phyloP scores from a whole-genome alignment of 2,113 vertebrate genomes.

The Melospiza georgiana region DNA sequence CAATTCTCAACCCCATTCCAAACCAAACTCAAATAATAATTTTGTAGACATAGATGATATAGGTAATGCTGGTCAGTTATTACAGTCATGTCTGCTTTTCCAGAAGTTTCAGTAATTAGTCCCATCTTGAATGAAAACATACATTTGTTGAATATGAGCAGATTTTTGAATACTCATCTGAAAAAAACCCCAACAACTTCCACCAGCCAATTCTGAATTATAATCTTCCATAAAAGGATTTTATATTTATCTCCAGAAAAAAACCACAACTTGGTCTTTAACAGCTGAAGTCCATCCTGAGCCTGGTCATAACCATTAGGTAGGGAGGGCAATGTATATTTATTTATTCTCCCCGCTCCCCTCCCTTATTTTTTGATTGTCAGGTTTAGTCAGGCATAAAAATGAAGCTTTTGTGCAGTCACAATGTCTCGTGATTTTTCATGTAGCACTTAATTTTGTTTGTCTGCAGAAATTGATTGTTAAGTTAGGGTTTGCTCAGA shows the following conservation, averaged over 20 bases:
- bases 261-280: neutral
- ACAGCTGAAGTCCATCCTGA: neutral
- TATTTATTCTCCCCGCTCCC: neutral
- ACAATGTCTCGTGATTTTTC: slow-evolving; percentile 25
- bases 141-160: neutral
- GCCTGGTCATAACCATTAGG: neutral
- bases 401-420: slow-evolving; percentile 38
- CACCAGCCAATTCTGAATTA: neutral
- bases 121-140: neutral
- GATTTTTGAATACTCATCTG: neutral
- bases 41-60: neutral
- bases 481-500: neutral
- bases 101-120: neutral
- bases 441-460: neutral
- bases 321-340: neutral
- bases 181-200: neutral
- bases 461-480: neutral
- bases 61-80: neutral
- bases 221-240: neutral
- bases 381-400: slow-evolving; percentile 36
- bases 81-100: neutral
- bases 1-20: neutral
- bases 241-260: neutral
- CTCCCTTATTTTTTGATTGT: slow-evolving; percentile 13
- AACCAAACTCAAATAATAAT: neutral